Percentiles rank a stretch among this genome's conserved stretches.
These are phyloP conservation scores for Myzus persicae DNA, from an alignment of 1,140 invertebrate genomes.

Conservation along the genomic window DNA sequence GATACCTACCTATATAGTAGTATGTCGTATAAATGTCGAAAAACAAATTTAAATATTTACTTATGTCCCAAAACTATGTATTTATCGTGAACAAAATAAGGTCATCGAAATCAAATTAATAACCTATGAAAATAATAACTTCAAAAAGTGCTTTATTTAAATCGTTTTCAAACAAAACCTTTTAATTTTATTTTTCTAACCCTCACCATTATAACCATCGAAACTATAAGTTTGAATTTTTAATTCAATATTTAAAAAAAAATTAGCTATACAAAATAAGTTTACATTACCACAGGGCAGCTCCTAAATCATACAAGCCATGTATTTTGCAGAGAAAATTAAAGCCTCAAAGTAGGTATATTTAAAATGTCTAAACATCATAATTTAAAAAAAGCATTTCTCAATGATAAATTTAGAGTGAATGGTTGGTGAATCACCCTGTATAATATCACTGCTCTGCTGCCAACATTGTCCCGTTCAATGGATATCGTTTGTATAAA, in stretches of 20 bases:
- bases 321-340: not conserved
- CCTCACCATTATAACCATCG: not conserved
- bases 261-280: no score
- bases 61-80: no score
- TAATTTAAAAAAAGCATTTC: not conserved
- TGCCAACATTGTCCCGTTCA: not conserved
- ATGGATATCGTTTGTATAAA: conserved; percentile 34
- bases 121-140: not conserved
- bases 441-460: not conserved
- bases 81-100: not conserved
- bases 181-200: not conserved
- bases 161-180: not conserved
- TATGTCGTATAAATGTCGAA: not conserved
- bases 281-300: not conserved
- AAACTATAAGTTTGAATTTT: not conserved
- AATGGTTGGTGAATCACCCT: not conserved
- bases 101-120: not conserved
- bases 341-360: not conserved
- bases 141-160: not conserved
- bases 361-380: not conserved
- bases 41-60: no score
- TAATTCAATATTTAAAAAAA: not conserved
- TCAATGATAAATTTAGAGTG: not conserved
- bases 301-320: not conserved
- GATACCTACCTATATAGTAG: not conserved